Evolutionary conservation across 2,113 vertebrate genomes (phyloP), one percentile per base, ranked within the genome.

Genomic region (Lathamus discolor): DNA sequence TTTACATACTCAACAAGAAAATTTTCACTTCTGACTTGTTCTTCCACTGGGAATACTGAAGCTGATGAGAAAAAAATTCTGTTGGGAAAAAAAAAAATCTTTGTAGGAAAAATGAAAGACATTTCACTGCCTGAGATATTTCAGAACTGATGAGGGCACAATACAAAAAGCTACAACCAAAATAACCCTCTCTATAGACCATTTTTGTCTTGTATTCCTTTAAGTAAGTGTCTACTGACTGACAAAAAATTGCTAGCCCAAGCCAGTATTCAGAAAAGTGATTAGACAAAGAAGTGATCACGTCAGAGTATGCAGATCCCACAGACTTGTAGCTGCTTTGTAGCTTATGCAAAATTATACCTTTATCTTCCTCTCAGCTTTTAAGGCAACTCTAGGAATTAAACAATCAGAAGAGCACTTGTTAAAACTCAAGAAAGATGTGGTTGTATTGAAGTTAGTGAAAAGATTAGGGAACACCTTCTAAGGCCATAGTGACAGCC

Each of bases 231-330:
- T 44, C 33, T 70, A 17, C 25, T 63, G 22, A 74, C 46, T n/a
- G 9, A 23, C 63, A 18, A 76, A 66, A 28, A 59, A 4, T 18
- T 1, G 1, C 10, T 39, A 35, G 3, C 23, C 69, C 17, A 69
- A 49, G 5, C 16, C 28, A 70, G n/a, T 63, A 25, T 44, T 92
- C 44, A 70, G 63, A 51, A 83, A 41, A 11, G 5, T 66, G 29
- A 35, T 31, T 39, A 83, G 23, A 70, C 4, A 61, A 85, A 59
- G 11, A 51, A 88, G 35, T 2, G 48, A 61, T 33, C 12, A 10
- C 1, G 1, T 70, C 1, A 51, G 0, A 68, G 20, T 13, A 73
- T 25, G 9, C 31, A 64, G 20, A 69, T 23, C 9, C 6, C 22
- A 37, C 0, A 46, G 43, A 43, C 3, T 49, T 72, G 12, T 41